Evolutionary conservation across 1,140 invertebrate species (phyloP).

Genomic region (Ceratina japonica): DNA sequence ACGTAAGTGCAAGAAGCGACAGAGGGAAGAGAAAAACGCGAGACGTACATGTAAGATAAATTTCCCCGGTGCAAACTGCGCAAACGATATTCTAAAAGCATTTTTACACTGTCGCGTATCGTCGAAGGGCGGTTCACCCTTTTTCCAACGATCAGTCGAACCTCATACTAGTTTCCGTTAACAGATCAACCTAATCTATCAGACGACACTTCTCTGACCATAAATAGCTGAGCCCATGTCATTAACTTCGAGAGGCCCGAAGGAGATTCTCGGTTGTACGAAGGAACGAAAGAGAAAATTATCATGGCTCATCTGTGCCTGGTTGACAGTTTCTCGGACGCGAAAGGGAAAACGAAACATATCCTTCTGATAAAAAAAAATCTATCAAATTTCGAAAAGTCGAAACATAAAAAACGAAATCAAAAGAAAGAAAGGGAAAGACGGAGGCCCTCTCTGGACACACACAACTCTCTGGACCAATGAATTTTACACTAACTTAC

Average conservation of each 20-base stretch:
- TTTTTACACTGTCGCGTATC: constrained; percentile 29
- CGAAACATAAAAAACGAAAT: neutral
- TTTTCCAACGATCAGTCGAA: neutral
- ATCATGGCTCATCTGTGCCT: too few species aligned
- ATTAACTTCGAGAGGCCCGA: constrained; percentile 12
- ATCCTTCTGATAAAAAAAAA: neutral
- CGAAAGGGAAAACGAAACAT: neutral
- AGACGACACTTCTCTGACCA: neutral
- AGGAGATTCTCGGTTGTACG: neutral
- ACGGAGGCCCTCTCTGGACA: constrained; percentile 22
- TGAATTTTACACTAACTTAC: constrained; percentile 57
- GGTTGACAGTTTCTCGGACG: neutral
- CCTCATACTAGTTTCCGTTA: neutral
- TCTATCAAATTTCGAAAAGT: neutral
- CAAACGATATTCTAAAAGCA: constrained; percentile 50
- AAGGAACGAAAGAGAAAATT: neutral
- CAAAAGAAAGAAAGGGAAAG: neutral
- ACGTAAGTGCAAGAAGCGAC: too few species aligned
- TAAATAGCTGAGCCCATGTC: neutral
- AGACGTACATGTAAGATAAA: constrained; percentile 25
- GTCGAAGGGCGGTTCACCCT: constrained; percentile 10
- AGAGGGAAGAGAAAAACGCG: neutral
- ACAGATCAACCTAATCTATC: neutral
- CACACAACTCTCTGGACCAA: constrained; percentile 57
- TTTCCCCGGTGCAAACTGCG: neutral